phyloP scores from a whole-genome alignment of 2,113 vertebrate genomes.

The Phylloscopus trochiloides region DNA sequence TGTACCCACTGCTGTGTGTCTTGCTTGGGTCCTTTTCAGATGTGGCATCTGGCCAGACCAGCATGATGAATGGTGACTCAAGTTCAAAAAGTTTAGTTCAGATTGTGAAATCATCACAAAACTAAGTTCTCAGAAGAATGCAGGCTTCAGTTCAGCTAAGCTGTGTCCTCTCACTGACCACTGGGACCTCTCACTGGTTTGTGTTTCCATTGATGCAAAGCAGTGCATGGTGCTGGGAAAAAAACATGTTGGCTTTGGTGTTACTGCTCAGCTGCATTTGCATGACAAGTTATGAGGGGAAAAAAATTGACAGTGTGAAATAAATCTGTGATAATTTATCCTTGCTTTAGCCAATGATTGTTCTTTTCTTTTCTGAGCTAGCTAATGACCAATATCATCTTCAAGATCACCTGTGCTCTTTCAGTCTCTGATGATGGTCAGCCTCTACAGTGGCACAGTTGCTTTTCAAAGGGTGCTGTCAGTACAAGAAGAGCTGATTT shows the following conservation, averaged over 20 bases:
- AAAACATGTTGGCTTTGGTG: accelerated
- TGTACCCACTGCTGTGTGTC: background rate
- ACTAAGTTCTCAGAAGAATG: background rate
- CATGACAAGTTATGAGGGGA: background rate
- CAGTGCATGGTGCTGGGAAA: background rate
- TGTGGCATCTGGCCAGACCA: background rate
- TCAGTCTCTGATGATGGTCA: accelerated
- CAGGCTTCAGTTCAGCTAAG: background rate
- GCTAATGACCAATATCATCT: background rate
- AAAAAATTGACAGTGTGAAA: background rate
- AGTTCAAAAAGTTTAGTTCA: background rate
- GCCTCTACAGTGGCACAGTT: accelerated
- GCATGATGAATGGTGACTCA: background rate
- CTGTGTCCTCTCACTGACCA: background rate
- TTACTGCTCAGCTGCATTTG: background rate
- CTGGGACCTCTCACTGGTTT: background rate
- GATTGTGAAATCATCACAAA: background rate
- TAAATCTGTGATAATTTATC: background rate
- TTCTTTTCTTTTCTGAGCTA: background rate
- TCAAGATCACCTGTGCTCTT: background rate
- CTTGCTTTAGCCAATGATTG: background rate
- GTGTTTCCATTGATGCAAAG: background rate
- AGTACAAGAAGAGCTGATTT: background rate
- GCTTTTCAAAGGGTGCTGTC: background rate
- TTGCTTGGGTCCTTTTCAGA: background rate